Conservation (phyloP, 2,888 invertebrate species). For the Cotesia congregata region DNA sequence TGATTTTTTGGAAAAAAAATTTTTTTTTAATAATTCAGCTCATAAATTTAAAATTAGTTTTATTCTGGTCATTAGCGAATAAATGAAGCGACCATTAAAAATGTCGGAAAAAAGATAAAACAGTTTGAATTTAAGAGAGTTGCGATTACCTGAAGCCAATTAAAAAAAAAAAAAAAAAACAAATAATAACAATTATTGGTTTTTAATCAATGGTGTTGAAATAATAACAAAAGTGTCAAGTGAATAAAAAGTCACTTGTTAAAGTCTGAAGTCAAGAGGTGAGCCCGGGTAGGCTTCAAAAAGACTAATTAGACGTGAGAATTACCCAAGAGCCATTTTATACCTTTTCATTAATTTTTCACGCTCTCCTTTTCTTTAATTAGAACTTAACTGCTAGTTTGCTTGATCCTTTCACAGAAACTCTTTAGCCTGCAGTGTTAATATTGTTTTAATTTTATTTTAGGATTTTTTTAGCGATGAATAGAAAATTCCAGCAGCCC, state of each 20-base stretch:
- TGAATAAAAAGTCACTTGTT: neutral
- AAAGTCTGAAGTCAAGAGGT: neutral
- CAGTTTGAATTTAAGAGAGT: too few species aligned
- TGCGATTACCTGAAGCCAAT: too few species aligned
- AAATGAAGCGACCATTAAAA: too few species aligned
- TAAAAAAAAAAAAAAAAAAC: constrained; percentile 31
- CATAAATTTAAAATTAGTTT: too few species aligned
- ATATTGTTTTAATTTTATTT: too few species aligned
- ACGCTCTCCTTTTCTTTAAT: neutral
- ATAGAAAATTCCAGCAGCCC: neutral
- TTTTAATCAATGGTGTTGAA: neutral
- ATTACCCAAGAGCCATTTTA: constrained; percentile 3
- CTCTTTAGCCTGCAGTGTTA: too few species aligned
- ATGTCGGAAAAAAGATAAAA: too few species aligned
- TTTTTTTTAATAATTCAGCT: too few species aligned
- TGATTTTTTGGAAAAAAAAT: too few species aligned
- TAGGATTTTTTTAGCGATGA: neutral
- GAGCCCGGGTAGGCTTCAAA: neutral
- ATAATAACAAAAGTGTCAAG: neutral
- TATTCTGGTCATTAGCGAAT: too few species aligned
- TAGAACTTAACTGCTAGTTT: neutral
- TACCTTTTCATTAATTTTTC: neutral
- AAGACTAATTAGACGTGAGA: constrained; percentile 4
- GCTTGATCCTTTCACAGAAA: neutral
- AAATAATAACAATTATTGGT: constrained; percentile 5